A percentile compares a stretch with the other conserved stretches of the same genome.
These are phyloP conservation scores for Heliconius hewitsoni DNA, from an alignment of 1,140 invertebrate species.

Conservation along the genomic window DNA sequence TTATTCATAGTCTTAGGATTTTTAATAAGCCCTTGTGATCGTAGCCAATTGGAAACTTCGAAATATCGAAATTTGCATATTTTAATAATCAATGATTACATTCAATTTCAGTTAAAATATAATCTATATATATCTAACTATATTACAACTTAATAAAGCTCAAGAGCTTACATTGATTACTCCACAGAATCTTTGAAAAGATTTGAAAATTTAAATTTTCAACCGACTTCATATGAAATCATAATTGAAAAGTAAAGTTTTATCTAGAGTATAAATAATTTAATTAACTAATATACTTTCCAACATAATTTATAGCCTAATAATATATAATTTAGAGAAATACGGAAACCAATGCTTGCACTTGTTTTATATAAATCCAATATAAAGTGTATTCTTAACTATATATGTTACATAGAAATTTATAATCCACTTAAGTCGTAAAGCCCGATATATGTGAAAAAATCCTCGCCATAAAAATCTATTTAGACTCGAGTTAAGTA, in stretches of 20 bases:
- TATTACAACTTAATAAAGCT: neutral
- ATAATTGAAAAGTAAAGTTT: too few species aligned
- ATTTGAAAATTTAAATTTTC: too few species aligned
- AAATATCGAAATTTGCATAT: conserved; percentile 8
- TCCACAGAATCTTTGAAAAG: neutral
- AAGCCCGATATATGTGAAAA: conserved; percentile 31
- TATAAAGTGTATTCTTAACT: neutral
- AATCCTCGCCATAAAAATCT: conserved; percentile 31
- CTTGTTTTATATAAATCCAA: neutral
- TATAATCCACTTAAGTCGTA: conserved; percentile 36
- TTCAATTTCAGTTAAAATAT: neutral
- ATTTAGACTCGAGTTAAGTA: conserved; percentile 31
- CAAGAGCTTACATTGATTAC: neutral
- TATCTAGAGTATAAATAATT: too few species aligned
- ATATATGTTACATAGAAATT: neutral
- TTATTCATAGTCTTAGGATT: conserved; percentile 19
- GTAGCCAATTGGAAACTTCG: neutral
- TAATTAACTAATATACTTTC: too few species aligned
- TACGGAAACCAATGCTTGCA: neutral
- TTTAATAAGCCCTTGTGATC: conserved; percentile 11
- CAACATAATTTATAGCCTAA: too few species aligned
- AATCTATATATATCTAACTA: neutral
- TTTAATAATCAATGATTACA: conserved; percentile 17
- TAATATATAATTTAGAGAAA: neutral
- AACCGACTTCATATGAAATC: too few species aligned